Conservation (phyloP, 2,113 vertebrate genomes). For the Rhinichthys klamathensis region DNA sequence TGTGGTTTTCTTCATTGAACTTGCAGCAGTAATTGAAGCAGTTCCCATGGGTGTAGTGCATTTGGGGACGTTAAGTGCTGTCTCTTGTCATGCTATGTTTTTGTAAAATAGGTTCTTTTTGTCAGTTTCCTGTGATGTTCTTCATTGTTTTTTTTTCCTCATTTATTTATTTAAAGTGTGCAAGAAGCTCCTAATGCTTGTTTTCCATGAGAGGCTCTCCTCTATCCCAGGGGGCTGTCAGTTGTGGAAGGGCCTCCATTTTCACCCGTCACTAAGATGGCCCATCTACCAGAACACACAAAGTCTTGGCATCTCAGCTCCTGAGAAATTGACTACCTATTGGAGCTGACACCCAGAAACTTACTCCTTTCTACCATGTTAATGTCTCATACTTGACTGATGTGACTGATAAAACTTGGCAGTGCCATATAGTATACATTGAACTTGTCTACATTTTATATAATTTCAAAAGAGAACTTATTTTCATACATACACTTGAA, state of each 20-base stretch:
- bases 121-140: slow-evolving; percentile 60
- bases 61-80: slow-evolving; percentile 79
- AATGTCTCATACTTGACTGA: slow-evolving; percentile 65
- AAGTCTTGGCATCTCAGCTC: slow-evolving; percentile 37
- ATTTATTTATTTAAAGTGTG: slow-evolving; percentile 58
- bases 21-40: slow-evolving; percentile 83
- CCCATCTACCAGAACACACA: slow-evolving; percentile 45
- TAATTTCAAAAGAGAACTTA: background rate
- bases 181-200: slow-evolving; percentile 68
- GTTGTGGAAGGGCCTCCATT: slow-evolving; percentile 39
- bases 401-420: slow-evolving; percentile 62
- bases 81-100: slow-evolving; percentile 86
- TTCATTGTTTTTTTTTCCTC: slow-evolving; percentile 64
- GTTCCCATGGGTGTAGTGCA: slow-evolving; percentile 82
- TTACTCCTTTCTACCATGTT: slow-evolving; percentile 22
- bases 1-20: slow-evolving; percentile 81
- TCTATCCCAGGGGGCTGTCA: slow-evolving; percentile 45
- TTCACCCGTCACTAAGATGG: slow-evolving; percentile 42
- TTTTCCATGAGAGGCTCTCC: slow-evolving; percentile 61
- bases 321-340: slow-evolving; percentile 63
- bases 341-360: slow-evolving; percentile 58
- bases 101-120: slow-evolving; percentile 74
- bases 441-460: background rate
- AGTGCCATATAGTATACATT: background rate
- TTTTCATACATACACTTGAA: no score